Evolutionary conservation across 2,888 invertebrate genomes (phyloP).

Genomic region (Chrysomela aeneicollis): DNA sequence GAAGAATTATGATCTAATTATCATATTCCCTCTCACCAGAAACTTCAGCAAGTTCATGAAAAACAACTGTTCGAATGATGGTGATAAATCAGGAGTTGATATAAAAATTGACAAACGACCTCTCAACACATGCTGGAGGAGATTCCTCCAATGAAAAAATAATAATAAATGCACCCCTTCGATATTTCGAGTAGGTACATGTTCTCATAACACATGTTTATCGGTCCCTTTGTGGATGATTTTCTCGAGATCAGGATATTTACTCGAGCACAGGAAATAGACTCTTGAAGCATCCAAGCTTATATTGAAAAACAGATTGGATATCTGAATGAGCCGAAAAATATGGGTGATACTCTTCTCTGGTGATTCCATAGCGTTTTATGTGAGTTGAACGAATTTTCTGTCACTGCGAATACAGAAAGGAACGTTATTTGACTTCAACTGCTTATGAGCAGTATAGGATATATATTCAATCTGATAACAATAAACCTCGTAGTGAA

Average conservation of each 20-base stretch:
- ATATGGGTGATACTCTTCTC: too few relatives aligned
- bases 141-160: constrained; percentile 4
- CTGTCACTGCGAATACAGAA: too few relatives aligned
- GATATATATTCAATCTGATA: too few relatives aligned
- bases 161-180: background rate
- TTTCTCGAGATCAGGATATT: constrained; percentile 1
- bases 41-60: too few relatives aligned
- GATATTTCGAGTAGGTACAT: constrained; percentile 9
- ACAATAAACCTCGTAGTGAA: too few relatives aligned
- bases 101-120: background rate
- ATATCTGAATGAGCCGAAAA: background rate
- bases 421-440: too few relatives aligned
- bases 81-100: background rate
- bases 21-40: too few relatives aligned
- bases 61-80: too few relatives aligned
- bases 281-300: constrained; percentile 8
- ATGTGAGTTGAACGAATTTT: too few relatives aligned
- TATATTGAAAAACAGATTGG: background rate
- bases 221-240: constrained; percentile 20
- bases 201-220: constrained; percentile 17
- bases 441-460: too few relatives aligned
- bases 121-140: constrained; percentile 5
- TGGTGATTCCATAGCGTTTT: too few relatives aligned
- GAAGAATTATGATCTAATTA: too few relatives aligned
- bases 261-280: constrained; percentile 9